A percentile compares a stretch with the other conserved stretches of the same genome.
These are phyloP conservation scores for Pica pica DNA, from an alignment of 2,113 vertebrate genomes.

Conservation along the genomic window DNA sequence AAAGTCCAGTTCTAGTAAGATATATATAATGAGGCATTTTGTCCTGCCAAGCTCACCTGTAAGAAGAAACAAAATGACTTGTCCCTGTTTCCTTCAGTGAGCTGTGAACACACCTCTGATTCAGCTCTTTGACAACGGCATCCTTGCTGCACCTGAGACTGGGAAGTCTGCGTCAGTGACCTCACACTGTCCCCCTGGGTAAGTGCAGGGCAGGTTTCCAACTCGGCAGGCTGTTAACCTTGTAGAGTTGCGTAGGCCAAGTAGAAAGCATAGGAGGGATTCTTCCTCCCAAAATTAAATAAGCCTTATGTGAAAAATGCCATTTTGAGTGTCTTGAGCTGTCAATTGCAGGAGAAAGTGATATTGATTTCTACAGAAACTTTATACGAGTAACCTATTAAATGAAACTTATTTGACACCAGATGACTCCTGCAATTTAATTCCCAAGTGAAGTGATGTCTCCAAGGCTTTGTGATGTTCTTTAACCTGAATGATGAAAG, in stretches of 20 bases:
- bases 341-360: constrained; percentile 53
- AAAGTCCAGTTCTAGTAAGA: background rate
- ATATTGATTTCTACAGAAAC: constrained; percentile 65
- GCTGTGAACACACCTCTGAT: background rate
- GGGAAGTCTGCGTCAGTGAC: background rate
- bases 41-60: background rate
- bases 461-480: constrained; percentile 33
- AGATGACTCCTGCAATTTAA: constrained; percentile 56
- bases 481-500: constrained; percentile 39
- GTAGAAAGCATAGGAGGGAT: background rate
- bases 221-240: background rate
- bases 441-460: constrained; percentile 43
- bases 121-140: background rate
- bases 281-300: constrained; percentile 39
- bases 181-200: background rate
- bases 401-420: constrained; percentile 56
- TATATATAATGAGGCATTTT: background rate
- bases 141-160: background rate
- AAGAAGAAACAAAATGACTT: background rate
- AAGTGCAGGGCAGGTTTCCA: background rate
- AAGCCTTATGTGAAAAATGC: constrained; percentile 35
- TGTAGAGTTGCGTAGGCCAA: background rate
- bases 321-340: constrained; percentile 56
- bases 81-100: background rate
- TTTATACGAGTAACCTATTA: constrained; percentile 59